These are phyloP conservation scores for Nebria ingens DNA, from an alignment of 1,140 invertebrate genomes.

Conservation along the genomic window DNA sequence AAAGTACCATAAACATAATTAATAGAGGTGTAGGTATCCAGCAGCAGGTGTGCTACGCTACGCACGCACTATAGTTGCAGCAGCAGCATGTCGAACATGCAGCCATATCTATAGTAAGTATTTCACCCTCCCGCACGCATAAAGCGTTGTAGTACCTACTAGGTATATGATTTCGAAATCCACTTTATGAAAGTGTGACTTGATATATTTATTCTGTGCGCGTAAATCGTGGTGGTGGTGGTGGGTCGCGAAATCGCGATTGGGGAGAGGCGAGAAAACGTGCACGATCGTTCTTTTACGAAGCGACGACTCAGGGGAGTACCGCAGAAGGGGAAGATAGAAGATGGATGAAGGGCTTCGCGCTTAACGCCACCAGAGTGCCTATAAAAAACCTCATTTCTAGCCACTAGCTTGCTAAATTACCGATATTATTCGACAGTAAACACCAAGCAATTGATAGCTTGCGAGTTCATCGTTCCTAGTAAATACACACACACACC, in stretches of 20 bases:
- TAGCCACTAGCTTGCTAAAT: constrained; percentile 29
- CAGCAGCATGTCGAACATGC: neutral
- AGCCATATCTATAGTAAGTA: no score
- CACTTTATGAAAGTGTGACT: constrained; percentile 2
- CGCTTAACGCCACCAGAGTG: constrained; percentile 21
- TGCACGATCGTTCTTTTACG: no score
- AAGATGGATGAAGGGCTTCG: constrained; percentile 30
- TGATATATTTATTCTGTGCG: constrained; percentile 27
- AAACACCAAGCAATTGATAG: constrained; percentile 25
- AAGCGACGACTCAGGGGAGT: constrained; percentile 14
- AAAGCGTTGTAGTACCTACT: neutral
- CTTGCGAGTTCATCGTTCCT: constrained; percentile 8
- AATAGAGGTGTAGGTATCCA: constrained; percentile 6
- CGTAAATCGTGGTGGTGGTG: constrained; percentile 29
- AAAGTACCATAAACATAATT: constrained; percentile 6
- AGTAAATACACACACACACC: no score
- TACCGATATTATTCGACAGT: constrained; percentile 27
- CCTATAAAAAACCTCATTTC: constrained; percentile 26
- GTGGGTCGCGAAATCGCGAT: neutral
- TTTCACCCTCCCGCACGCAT: neutral
- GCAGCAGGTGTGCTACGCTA: neutral
- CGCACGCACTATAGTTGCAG: neutral
- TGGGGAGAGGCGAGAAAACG: neutral
- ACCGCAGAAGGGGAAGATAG: constrained; percentile 20
- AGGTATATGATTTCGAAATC: constrained; percentile 16